These are phyloP conservation scores for Drosophila ezoana DNA, from an alignment of 2,888 invertebrate genomes.

Conservation along the genomic window DNA sequence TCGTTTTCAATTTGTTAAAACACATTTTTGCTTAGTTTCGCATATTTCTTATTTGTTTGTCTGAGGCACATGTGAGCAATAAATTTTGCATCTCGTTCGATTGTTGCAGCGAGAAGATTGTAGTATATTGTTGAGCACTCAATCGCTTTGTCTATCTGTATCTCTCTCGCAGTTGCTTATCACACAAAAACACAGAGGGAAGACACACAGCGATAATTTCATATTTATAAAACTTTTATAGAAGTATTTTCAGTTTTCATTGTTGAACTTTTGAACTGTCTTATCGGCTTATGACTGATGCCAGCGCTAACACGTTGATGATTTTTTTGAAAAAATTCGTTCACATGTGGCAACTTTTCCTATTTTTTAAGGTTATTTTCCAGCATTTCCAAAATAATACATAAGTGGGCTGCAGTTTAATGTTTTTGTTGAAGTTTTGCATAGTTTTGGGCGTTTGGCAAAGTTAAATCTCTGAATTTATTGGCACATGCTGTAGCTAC, in stretches of 20 bases:
- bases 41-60: conserved; percentile 1
- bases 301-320: conserved; percentile 23
- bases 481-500: background rate
- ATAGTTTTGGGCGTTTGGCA: conserved; percentile 6
- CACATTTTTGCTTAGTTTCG: conserved; percentile 2
- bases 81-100: conserved; percentile 11
- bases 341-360: conserved; percentile 36
- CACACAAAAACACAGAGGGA: conserved; percentile 8
- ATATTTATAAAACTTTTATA: conserved; percentile 37
- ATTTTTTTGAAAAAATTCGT: conserved; percentile 19
- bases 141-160: background rate
- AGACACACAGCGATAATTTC: conserved; percentile 25
- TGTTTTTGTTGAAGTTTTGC: background rate
- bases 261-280: conserved; percentile 55
- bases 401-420: background rate
- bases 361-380: conserved; percentile 44
- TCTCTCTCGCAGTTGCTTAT: conserved; percentile 37
- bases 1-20: conserved; percentile 2
- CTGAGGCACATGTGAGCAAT: background rate
- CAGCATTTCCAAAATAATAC: background rate
- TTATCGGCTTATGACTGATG: conserved; percentile 41
- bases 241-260: conserved; percentile 20
- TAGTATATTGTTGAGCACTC: conserved; percentile 5
- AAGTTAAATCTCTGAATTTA: background rate
- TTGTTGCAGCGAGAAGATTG: conserved; percentile 10